Percentiles rank a stretch among this genome's conserved stretches.
Conservation (phyloP, 2,888 invertebrate genomes). For the Amphipoea oculea region DNA sequence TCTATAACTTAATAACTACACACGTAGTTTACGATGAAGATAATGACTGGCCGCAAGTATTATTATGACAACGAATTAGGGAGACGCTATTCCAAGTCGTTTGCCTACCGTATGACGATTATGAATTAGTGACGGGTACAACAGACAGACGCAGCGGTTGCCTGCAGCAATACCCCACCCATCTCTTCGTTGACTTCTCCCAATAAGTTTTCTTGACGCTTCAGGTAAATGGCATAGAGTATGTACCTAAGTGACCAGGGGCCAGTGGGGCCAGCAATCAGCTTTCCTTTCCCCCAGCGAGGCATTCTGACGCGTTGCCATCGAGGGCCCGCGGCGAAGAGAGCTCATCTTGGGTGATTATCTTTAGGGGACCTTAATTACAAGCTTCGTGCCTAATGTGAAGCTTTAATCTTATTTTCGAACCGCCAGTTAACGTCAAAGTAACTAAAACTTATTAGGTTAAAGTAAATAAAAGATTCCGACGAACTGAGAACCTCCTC, state of each 20-base stretch:
- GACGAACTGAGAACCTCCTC: too few relatives aligned
- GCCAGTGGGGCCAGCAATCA: conserved; percentile 65
- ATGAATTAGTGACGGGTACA: conserved; percentile 58
- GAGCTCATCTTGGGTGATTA: conserved; percentile 71
- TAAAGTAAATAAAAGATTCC: conserved; percentile 1
- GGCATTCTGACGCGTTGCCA: conserved; percentile 48
- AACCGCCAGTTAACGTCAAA: conserved; percentile 21
- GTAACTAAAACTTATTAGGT: neutral
- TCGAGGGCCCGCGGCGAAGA: conserved; percentile 65
- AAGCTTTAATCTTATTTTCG: conserved; percentile 53
- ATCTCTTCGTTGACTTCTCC: conserved; percentile 22
- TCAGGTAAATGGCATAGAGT: conserved; percentile 56
- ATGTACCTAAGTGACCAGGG: conserved; percentile 58
- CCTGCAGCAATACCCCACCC: conserved; percentile 43
- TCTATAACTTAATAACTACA: conserved; percentile 13
- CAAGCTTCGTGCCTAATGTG: conserved; percentile 70
- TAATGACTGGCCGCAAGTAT: conserved; percentile 42
- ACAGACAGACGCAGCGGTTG: conserved; percentile 27
- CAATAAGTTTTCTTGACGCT: conserved; percentile 42
- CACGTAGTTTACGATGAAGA: conserved; percentile 39
- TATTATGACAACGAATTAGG: conserved; percentile 50
- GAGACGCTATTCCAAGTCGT: conserved; percentile 42
- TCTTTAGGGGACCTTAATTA: conserved; percentile 75
- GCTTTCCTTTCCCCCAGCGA: conserved; percentile 63
- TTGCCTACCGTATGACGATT: conserved; percentile 57